A percentile compares a stretch with the other conserved stretches of the same genome.
Conservation (phyloP, 2,797 vertebrate species). For the Champsocephalus gunnari region DNA sequence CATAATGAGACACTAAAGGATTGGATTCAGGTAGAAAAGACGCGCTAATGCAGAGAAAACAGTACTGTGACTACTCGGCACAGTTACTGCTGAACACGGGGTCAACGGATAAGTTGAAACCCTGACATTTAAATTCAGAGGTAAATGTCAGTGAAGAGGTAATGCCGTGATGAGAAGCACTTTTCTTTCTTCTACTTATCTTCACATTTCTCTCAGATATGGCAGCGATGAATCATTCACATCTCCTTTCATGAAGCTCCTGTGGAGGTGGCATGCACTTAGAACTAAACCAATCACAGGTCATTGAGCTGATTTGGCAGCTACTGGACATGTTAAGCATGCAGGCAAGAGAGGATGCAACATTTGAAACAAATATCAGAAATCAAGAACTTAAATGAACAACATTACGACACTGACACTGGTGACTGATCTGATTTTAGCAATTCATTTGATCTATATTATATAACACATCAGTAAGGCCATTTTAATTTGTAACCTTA, state of each 20-base stretch:
- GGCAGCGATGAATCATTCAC: too few relatives aligned
- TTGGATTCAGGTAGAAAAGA: not conserved
- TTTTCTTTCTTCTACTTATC: too few relatives aligned
- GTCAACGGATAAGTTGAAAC: too few relatives aligned
- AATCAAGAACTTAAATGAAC: not conserved
- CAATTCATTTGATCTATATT: not conserved
- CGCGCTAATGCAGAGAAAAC: not conserved
- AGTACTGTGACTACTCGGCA: not conserved
- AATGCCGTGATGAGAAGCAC: too few relatives aligned
- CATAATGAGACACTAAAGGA: not conserved
- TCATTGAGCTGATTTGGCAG: not conserved
- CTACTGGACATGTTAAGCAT: not conserved
- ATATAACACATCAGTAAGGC: not conserved
- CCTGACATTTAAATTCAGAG: too few relatives aligned
- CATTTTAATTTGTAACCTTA: not conserved
- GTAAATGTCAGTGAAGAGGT: too few relatives aligned
- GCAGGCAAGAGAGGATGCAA: too few relatives aligned
- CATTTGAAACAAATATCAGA: not conserved
- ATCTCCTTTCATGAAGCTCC: not conserved
- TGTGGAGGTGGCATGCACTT: too few relatives aligned
- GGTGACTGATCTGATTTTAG: not conserved
- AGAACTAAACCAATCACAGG: not conserved
- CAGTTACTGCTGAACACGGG: not conserved
- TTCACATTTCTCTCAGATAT: too few relatives aligned
- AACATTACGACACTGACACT: not conserved